Percentiles rank a stretch among this genome's conserved stretches.
phyloP scores from a whole-genome alignment of 2,797 vertebrate genomes.

The Cossypha heuglini region DNA sequence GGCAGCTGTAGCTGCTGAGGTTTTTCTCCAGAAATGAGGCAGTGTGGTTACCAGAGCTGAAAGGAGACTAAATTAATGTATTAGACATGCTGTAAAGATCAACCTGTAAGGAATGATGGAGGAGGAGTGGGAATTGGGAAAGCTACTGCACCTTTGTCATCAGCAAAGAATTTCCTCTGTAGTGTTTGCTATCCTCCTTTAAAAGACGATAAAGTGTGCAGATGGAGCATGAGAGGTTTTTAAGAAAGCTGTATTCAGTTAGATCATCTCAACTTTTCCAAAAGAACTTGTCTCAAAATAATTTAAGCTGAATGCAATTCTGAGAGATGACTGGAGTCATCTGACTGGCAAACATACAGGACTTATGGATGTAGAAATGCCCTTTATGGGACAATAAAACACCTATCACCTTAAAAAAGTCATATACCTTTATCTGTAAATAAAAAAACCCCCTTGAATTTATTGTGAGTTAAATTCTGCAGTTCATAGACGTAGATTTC shows the following conservation, averaged over 20 bases:
- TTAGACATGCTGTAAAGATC: neutral
- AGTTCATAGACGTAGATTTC: neutral
- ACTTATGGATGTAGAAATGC: neutral
- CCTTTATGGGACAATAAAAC: neutral
- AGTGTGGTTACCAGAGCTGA: neutral
- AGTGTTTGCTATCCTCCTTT: neutral
- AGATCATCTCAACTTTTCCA: neutral
- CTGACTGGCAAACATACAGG: neutral
- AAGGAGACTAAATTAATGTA: neutral
- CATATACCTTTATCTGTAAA: neutral
- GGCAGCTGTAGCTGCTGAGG: neutral
- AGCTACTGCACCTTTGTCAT: neutral
- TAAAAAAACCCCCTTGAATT: neutral
- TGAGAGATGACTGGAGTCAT: neutral
- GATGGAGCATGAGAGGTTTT: neutral
- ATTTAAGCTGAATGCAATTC: neutral
- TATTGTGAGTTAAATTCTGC: neutral
- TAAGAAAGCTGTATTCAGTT: neutral
- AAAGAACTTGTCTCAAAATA: neutral
- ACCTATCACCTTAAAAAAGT: neutral
- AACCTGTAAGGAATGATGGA: neutral
- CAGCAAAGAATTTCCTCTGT: neutral
- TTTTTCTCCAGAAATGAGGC: neutral
- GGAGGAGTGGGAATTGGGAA: neutral
- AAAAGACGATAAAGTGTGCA: neutral